These are phyloP conservation scores for Rhyacophila evoluta DNA, from an alignment of 2,888 invertebrate species.

Conservation along the genomic window DNA sequence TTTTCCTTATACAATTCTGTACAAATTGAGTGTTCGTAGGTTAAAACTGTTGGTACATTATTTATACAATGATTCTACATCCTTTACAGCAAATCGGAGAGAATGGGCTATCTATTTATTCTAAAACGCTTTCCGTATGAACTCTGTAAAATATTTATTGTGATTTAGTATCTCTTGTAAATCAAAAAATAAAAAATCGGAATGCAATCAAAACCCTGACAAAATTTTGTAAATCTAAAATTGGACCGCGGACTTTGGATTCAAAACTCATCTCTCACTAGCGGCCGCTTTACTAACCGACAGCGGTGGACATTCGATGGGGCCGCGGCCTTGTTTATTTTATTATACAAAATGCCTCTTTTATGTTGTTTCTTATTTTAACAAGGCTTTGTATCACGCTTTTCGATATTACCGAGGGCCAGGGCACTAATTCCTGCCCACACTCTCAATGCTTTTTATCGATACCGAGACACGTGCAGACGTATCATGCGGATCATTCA, in stretches of 20 bases:
- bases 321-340: constrained; percentile 36
- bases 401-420: constrained; percentile 28
- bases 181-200: background rate
- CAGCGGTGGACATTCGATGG: constrained; percentile 30
- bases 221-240: background rate
- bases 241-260: background rate
- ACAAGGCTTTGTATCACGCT: constrained; percentile 46
- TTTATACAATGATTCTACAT: background rate
- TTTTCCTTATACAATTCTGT: constrained; percentile 13
- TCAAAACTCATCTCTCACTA: constrained; percentile 16
- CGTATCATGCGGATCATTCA: background rate
- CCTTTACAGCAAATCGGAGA: background rate
- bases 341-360: constrained; percentile 10
- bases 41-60: background rate
- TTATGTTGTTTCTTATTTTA: constrained; percentile 39
- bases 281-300: constrained; percentile 32
- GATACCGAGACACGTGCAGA: background rate
- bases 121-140: background rate
- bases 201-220: background rate
- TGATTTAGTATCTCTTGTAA: background rate
- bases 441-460: constrained; percentile 44
- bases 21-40: constrained; percentile 10
- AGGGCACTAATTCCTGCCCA: constrained; percentile 33
- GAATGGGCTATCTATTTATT: background rate
- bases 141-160: background rate